Percentiles rank a stretch among this genome's conserved stretches.
These are phyloP conservation scores for Chloropsis hardwickii DNA, from an alignment of 2,113 vertebrate genomes.

Conservation along the genomic window DNA sequence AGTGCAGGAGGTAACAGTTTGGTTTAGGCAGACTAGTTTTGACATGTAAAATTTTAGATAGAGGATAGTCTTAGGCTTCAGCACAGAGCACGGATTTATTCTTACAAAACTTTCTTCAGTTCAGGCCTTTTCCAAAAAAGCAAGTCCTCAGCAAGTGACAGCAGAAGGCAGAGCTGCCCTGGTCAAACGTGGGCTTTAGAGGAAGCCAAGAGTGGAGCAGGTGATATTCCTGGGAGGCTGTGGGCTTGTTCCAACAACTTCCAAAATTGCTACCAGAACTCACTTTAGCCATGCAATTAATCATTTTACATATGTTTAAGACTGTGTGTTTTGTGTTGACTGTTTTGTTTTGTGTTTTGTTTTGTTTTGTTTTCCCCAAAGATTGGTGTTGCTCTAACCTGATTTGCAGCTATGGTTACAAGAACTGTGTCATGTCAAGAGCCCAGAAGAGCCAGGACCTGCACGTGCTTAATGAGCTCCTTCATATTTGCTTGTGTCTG, in stretches of 20 bases:
- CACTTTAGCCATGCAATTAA: not conserved
- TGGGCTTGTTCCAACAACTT: not conserved
- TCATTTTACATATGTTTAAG: not conserved
- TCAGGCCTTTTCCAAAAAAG: not conserved
- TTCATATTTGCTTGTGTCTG: not conserved
- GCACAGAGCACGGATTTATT: not conserved
- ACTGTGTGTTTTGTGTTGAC: not conserved
- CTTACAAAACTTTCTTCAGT: not conserved
- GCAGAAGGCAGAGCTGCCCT: not conserved
- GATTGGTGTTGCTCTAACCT: rapidly evolving
- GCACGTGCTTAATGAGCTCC: not conserved
- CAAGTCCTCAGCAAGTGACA: not conserved
- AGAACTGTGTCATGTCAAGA: not conserved
- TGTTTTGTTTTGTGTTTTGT: not conserved
- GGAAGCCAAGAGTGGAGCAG: not conserved
- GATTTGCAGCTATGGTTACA: not conserved
- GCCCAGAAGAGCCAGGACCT: not conserved
- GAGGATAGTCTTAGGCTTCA: not conserved
- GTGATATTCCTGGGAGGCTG: not conserved
- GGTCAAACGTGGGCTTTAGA: not conserved
- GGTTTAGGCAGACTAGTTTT: not conserved
- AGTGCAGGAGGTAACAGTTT: not conserved
- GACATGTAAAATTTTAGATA: not conserved
- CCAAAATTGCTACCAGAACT: not conserved
- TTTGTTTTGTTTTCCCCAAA: not conserved